These are phyloP conservation scores for Drosophila yakuba DNA, from an alignment of 1,140 invertebrate genomes.

Conservation along the genomic window DNA sequence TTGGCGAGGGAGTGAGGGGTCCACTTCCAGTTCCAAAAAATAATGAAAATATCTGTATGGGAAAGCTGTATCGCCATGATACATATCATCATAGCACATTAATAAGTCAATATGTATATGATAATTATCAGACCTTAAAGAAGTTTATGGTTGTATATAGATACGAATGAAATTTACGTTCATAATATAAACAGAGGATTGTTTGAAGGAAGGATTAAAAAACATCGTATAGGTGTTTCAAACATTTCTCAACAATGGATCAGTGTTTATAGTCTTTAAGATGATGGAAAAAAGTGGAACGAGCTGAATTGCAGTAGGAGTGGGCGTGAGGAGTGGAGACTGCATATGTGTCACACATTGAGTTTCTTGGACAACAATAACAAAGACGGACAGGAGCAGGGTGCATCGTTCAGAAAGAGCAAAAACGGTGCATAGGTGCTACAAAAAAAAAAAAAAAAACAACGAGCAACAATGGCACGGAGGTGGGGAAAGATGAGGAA, in stretches of 20 bases:
- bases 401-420: constrained; percentile 56
- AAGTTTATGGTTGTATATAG: too few species aligned
- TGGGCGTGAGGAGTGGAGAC: constrained; percentile 6
- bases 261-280: constrained; percentile 17
- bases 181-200: too few species aligned
- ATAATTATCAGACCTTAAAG: too few species aligned
- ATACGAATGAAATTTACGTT: too few species aligned
- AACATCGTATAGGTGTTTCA: background rate
- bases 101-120: too few species aligned
- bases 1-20: too few species aligned
- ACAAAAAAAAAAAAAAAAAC: constrained; percentile 37
- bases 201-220: background rate
- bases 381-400: constrained; percentile 54
- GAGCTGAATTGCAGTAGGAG: background rate
- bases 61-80: too few species aligned
- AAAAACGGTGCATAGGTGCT: constrained; percentile 61
- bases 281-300: constrained; percentile 27
- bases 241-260: background rate
- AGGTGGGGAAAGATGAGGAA: background rate
- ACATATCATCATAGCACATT: too few species aligned
- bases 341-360: constrained; percentile 73
- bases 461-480: constrained; percentile 50
- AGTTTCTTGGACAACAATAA: constrained; percentile 72
- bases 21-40: too few species aligned
- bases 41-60: too few species aligned